Conservation (phyloP, 2,888 invertebrate species). For the Isotomurus palustris region DNA sequence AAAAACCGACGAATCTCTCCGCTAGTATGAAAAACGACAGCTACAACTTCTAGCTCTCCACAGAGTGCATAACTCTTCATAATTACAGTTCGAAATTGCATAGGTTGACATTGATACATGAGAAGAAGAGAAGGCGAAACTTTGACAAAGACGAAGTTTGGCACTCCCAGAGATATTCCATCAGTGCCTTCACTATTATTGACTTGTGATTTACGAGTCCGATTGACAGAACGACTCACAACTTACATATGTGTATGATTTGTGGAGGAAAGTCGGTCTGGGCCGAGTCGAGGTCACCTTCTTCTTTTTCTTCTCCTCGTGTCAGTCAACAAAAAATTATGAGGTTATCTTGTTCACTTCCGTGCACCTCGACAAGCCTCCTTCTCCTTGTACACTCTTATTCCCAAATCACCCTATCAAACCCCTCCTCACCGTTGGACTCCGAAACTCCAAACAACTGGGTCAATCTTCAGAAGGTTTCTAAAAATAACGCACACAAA, state of each 20-base stretch:
- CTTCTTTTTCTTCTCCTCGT: background rate
- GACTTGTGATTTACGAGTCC: background rate
- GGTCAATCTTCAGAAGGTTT: too few species aligned
- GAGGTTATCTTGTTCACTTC: background rate
- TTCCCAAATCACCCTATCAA: background rate
- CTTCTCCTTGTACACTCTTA: background rate
- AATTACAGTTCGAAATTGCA: too few species aligned
- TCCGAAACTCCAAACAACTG: too few species aligned
- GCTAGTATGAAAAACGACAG: too few species aligned
- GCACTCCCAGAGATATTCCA: background rate
- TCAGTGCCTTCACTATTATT: background rate
- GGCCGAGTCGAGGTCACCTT: conserved; percentile 3
- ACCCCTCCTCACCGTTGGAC: too few species aligned
- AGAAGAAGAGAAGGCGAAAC: too few species aligned
- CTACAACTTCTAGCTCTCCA: too few species aligned
- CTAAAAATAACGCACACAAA: too few species aligned
- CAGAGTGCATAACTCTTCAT: too few species aligned
- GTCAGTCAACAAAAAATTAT: background rate
- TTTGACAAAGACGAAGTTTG: background rate
- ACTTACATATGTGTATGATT: too few species aligned
- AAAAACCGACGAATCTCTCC: too few species aligned
- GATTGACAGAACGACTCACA: background rate
- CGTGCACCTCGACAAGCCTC: background rate
- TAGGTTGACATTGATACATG: background rate
- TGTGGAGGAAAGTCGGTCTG: conserved; percentile 4